Base-by-base conservation (phyloP, 2,888 invertebrate genomes). In the Netelia virgata region DNA sequence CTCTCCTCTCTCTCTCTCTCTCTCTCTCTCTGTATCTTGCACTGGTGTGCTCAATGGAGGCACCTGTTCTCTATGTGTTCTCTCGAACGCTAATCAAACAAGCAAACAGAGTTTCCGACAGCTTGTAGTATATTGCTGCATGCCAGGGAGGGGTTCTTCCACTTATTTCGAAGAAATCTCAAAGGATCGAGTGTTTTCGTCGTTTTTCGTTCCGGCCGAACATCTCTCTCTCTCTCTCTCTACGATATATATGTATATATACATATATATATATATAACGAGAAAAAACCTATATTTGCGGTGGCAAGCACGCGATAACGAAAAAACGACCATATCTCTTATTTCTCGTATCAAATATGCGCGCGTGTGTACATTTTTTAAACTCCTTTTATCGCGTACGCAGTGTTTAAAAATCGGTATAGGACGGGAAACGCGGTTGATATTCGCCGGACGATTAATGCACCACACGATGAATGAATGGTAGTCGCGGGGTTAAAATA, bases 21-120 rank as follows among this genome's bases (percentile, higher is more conserved):
- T 47, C 47, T 47, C 47, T 47, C 47, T 47, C 14, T 16, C 64
- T 63, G 18, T 47, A 8, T 47, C 3, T n/a, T 18, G 18, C 18
- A 9, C 18, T 57, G 57, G 5, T 28, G 76, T 47, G 74, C 83
- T 88, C 87, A 88, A 84, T 87, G 84, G 76, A 23, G 77, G 79
- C 83, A 87, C 88, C 87, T 88, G 88, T 88, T 88, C 73, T 61
- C 78, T 70, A 43, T 18, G 28, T 73, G 18, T 73, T 72, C 85
- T 23, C 87, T 86, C 77, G 86, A 87, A 88, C 73, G 72, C 82
- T 86, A 86, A 87, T 87, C 87, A 88, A 88, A 87, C 84, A 87
- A 70, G 43, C 73, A 79, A 79, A 73, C 79, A 73, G 68, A 18
- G 55, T 64, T 79, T 63, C 70, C 43, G 10, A 43, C 64, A 74